Percentiles rank a stretch among this genome's conserved stretches.
phyloP scores from a whole-genome alignment of 1,140 invertebrate species.

The Phymastichus coffea region DNA sequence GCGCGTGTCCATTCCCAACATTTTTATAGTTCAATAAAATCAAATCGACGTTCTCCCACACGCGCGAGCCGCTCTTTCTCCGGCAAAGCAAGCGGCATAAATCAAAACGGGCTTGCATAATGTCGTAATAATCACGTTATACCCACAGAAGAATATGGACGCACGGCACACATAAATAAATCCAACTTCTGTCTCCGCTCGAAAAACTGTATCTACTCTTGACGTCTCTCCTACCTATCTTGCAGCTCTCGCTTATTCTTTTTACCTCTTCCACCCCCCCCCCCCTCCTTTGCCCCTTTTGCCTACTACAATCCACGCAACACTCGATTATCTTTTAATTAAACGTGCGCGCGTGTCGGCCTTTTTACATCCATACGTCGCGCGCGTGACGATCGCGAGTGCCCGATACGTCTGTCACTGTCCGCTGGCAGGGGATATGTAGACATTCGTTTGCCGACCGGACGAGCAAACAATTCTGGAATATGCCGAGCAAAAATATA shows the following conservation, averaged over 20 bases:
- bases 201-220: constrained; percentile 17
- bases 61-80: background rate
- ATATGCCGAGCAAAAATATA: too few relatives aligned
- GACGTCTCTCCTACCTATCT: background rate
- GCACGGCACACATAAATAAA: constrained; percentile 20
- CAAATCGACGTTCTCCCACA: constrained; percentile 11
- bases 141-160: constrained; percentile 12
- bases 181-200: too few relatives aligned
- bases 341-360: constrained; percentile 46
- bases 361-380: constrained; percentile 26
- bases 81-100: background rate
- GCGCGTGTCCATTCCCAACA: constrained; percentile 9
- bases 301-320: background rate
- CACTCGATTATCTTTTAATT: constrained; percentile 53
- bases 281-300: background rate
- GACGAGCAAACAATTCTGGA: too few relatives aligned
- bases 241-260: too few relatives aligned
- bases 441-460: too few relatives aligned
- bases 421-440: too few relatives aligned
- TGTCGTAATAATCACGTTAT: constrained; percentile 21
- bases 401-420: constrained; percentile 13
- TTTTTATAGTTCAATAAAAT: constrained; percentile 25
- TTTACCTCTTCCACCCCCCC: background rate
- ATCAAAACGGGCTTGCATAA: constrained; percentile 23
- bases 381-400: constrained; percentile 12